phyloP scores from a whole-genome alignment of 1,140 invertebrate species.

The Oryzaephilus surinamensis region DNA sequence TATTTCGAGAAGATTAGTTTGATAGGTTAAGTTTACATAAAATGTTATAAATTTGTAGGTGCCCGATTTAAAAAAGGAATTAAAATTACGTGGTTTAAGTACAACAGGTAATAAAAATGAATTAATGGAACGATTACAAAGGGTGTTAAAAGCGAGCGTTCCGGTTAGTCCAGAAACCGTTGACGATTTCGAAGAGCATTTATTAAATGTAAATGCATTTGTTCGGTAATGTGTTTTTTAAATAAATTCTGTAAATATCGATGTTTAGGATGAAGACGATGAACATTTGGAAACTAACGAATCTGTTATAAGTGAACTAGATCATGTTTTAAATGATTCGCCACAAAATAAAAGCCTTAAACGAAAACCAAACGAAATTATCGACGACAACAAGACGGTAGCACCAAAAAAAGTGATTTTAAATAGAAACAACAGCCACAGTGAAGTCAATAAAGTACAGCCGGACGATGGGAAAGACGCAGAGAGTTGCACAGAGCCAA shows the following conservation, averaged over 20 bases:
- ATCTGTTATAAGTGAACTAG: slow-evolving; percentile 27
- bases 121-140: slow-evolving; percentile 60
- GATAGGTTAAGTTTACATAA: slow-evolving; percentile 10
- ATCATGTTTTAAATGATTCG: slow-evolving; percentile 33
- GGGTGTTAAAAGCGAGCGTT: slow-evolving; percentile 45
- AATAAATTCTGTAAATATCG: slow-evolving; percentile 7
- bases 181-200: slow-evolving; percentile 44
- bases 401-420: slow-evolving; percentile 50
- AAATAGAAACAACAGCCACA: slow-evolving; percentile 42
- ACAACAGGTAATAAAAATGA: slow-evolving; percentile 71
- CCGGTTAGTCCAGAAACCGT: slow-evolving; percentile 37
- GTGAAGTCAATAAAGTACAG: slow-evolving; percentile 7
- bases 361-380: slow-evolving; percentile 34
- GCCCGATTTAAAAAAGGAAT: slow-evolving; percentile 65
- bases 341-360: slow-evolving; percentile 35
- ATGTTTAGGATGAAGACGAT: slow-evolving; percentile 34
- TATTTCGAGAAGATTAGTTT: not conserved
- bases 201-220: slow-evolving; percentile 31
- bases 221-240: slow-evolving; percentile 1
- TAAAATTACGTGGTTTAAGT: slow-evolving; percentile 63
- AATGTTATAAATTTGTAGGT: slow-evolving; percentile 42
- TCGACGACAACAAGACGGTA: slow-evolving; percentile 24
- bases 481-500: slow-evolving; percentile 43
- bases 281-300: slow-evolving; percentile 30
- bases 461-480: slow-evolving; percentile 8